Evolutionary conservation across 2,113 vertebrate genomes (phyloP).

Genomic region (Scomber colias): DNA sequence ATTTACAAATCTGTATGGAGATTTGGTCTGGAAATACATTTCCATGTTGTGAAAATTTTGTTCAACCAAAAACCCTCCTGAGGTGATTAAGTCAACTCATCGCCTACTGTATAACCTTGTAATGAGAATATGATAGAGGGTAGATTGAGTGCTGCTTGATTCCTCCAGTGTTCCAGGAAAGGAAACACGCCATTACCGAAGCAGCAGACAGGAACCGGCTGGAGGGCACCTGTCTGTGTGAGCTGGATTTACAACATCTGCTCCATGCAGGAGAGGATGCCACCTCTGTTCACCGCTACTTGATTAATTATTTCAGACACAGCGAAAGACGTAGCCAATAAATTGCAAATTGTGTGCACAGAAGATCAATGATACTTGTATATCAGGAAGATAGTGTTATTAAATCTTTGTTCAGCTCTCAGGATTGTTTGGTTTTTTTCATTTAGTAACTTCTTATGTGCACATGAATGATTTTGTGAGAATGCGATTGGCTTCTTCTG

Average conservation of each 20-base stretch:
- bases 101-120: conserved; percentile 52
- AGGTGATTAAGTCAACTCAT: conserved; percentile 27
- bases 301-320: conserved; percentile 71
- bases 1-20: not conserved
- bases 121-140: conserved; percentile 60
- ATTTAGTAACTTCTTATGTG: not conserved
- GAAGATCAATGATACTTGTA: conserved; percentile 8
- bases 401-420: not conserved
- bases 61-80: not conserved
- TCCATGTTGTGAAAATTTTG: not conserved
- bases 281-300: conserved; percentile 53
- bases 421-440: not conserved
- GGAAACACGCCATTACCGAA: conserved; percentile 78
- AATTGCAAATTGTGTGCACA: conserved; percentile 39
- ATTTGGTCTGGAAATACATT: not conserved
- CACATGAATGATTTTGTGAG: not conserved
- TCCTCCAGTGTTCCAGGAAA: conserved; percentile 69
- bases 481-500: not conserved
- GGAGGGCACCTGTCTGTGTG: conserved; percentile 80
- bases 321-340: conserved; percentile 46
- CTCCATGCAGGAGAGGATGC: conserved; percentile 69
- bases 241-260: conserved; percentile 82
- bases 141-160: conserved; percentile 54
- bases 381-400: not conserved
- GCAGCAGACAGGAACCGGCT: conserved; percentile 81